A percentile compares a stretch with the other conserved stretches of the same genome.
These are phyloP conservation scores for Pachypanchax playfairii DNA, from an alignment of 2,113 vertebrate genomes.

Conservation along the genomic window DNA sequence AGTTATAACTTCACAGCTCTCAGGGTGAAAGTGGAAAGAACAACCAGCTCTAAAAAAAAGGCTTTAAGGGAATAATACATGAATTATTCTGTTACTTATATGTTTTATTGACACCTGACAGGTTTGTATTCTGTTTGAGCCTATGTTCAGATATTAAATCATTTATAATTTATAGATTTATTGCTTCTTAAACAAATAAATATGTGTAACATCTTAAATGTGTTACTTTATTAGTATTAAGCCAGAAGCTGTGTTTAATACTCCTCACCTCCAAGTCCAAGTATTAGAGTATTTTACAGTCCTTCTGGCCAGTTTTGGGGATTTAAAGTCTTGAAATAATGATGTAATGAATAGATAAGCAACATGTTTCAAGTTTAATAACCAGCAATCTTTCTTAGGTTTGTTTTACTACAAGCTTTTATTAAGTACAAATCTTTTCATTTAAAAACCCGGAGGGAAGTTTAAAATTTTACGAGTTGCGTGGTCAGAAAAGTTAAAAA, in stretches of 20 bases:
- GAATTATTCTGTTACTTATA: neutral
- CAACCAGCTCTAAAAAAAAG: neutral
- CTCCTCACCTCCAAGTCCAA: too few species aligned
- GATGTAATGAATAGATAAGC: neutral
- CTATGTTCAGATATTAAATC: too few species aligned
- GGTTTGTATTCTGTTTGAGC: too few species aligned
- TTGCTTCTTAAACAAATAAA: too few species aligned
- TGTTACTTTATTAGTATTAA: too few species aligned
- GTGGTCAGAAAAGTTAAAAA: too few species aligned
- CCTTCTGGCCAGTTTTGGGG: neutral
- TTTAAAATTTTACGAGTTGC: neutral
- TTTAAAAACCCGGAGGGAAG: neutral
- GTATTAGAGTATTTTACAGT: too few species aligned
- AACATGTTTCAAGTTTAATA: too few species aligned
- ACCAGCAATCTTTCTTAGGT: neutral
- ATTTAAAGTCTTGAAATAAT: neutral
- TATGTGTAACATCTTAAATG: too few species aligned
- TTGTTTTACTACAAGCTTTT: neutral
- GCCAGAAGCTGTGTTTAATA: too few species aligned
- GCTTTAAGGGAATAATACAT: neutral
- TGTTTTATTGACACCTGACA: too few species aligned
- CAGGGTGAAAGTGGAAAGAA: slow-evolving; percentile 4
- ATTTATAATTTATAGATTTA: too few species aligned
- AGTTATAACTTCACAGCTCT: slow-evolving; percentile 20
- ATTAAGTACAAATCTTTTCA: neutral